Base-by-base conservation (phyloP, 2,888 invertebrate genomes). In the Oxyteleia sp. region DNA sequence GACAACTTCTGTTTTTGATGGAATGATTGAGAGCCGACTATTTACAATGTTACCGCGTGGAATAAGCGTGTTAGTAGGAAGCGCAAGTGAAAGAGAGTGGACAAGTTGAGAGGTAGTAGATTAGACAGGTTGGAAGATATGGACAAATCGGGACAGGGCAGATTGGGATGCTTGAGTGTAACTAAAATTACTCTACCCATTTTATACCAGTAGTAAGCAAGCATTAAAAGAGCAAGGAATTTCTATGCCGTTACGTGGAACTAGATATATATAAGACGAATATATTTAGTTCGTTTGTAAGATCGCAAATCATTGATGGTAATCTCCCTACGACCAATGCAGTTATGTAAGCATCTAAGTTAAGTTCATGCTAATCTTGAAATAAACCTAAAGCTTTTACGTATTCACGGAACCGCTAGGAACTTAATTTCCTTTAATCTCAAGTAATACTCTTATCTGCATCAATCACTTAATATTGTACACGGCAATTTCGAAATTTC, bases 121-220 rank as follows among this genome's bases (percentile, higher is more conserved):
- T 81, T 81, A 57, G 74, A 69, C 69, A 75, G 64, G 32, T 81
- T 68, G 63, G 49, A 16, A 64, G 69, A 80, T 72, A 80, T 49
- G 59, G 26, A 72, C 66, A 69, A 75, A 81, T 75, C 75, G 63
- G 57, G 69, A 53, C 41, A 47, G 55, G 69, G 57, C 63, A 75
- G 63, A 69, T 75, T 51, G 63, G 64, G 57, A 63, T 47, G 64
- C 63, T 66, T 13, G 63, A 35, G 38, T 15, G 74, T 63, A 41
- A 11, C 80, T 74, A 74, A 74, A 81, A 74, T 81, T 81, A 74
- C 26, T 26, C 29, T 2, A 23, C 35, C 68, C 26, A 64, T 72
- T 80, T 71, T 66, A 63, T 64, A 45, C 23, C 71, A 35, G n/a
- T n/a, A n/a, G 55, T 26, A 23, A 29, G 53, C 61, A 13, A 38